Evolutionary conservation across 2,113 vertebrate genomes (phyloP).

Genomic region (Hemiscyllium ocellatum): DNA sequence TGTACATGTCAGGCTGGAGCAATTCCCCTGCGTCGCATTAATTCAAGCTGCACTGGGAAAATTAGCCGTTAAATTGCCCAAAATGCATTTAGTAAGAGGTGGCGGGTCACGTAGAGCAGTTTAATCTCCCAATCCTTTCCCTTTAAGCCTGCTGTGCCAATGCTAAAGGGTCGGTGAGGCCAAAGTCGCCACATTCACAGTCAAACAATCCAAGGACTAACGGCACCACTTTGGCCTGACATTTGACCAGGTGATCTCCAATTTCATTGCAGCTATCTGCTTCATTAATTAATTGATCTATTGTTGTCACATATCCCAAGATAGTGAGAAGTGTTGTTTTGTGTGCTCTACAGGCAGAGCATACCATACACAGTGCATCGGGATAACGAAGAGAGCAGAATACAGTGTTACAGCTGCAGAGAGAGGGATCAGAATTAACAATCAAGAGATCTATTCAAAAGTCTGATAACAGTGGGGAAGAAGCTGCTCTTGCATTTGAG

Average conservation of each 20-base stretch:
- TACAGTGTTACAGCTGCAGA: no score
- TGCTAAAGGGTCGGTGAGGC: background rate
- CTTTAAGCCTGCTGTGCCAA: background rate
- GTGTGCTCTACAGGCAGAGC: no score
- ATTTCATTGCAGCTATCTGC: background rate
- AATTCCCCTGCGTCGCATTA: background rate
- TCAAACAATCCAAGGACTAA: background rate
- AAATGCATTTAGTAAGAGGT: background rate
- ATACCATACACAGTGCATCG: no score
- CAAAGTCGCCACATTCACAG: background rate
- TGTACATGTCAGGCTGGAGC: background rate
- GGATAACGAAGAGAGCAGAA: no score
- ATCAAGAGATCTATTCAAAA: no score
- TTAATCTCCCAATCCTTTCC: background rate
- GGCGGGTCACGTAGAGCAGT: background rate
- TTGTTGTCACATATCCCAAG: no score
- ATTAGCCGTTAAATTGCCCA: background rate
- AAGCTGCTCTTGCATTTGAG: no score
- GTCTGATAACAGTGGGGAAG: no score
- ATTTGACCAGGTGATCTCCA: background rate
- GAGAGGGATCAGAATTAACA: no score
- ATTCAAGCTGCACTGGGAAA: background rate
- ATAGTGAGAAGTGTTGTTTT: no score
- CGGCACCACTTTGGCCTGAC: background rate
- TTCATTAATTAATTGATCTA: no score